Percentiles rank a stretch among this genome's conserved stretches.
phyloP scores from a whole-genome alignment of 2,113 vertebrate genomes.

The Psittacula cyanocephala region DNA sequence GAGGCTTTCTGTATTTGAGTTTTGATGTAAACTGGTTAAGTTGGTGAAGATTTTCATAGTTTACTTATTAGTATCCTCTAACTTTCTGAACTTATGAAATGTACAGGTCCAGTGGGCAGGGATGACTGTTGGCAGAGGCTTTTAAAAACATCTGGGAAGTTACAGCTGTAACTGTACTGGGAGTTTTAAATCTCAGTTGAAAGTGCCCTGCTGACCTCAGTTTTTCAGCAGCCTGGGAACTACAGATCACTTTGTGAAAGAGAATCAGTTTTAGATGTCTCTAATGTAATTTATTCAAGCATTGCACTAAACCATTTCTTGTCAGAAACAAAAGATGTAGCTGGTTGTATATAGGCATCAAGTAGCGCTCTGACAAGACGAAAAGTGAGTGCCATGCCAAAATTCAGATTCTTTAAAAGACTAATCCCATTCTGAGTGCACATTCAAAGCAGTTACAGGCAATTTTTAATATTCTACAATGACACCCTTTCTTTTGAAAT shows the following conservation, averaged over 20 bases:
- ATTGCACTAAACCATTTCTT: background rate
- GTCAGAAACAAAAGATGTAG: background rate
- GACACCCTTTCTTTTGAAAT: background rate
- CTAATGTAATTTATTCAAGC: background rate
- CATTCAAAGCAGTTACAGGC: background rate
- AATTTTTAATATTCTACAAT: background rate
- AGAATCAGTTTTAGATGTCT: slow-evolving; percentile 9
- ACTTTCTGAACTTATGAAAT: background rate
- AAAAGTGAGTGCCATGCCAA: background rate
- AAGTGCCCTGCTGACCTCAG: background rate
- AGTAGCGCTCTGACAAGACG: background rate
- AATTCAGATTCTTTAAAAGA: background rate
- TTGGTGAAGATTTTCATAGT: background rate
- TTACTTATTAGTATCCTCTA: background rate
- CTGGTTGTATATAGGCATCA: background rate
- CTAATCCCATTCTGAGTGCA: background rate
- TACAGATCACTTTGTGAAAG: slow-evolving; percentile 16
- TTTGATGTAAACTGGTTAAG: background rate
- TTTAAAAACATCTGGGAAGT: slow-evolving; percentile 47
- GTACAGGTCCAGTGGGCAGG: background rate
- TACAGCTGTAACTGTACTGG: slow-evolving; percentile 21
- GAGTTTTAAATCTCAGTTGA: slow-evolving; percentile 37
- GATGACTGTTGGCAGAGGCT: background rate
- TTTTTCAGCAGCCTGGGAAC: background rate
- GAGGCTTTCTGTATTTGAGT: background rate